Base-by-base conservation (phyloP, 2,888 invertebrate genomes). In the Dryomyza anilis region DNA sequence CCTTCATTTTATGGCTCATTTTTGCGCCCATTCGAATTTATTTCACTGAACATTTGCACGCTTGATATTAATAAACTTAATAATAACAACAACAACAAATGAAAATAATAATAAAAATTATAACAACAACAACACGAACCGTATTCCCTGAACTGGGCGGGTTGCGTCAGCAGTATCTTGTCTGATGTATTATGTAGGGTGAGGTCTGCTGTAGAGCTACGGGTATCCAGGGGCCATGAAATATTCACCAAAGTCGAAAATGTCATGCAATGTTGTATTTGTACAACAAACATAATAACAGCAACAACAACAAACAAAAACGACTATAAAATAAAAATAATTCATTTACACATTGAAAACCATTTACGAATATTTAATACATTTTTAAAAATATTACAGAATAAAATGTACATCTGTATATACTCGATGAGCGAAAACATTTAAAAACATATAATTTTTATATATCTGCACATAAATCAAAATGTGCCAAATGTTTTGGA, bases 251-350 rank as follows among this genome's bases (percentile, higher is more conserved):
- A 59, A 59, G 46, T 46, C 33, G 21, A 14, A 48, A 59, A 33
- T 59, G 59, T 46, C 59, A 59, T 46, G 59, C 59, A 30, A 59
- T 33, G 23, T 8, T 39, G 39, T 14, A 12, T 27, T 25, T 14
- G 1, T 43, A 43, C n/a, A 16, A 19, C 43, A 43, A 16, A 16
- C 19, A 16, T 43, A 43, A 43, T 43, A 3, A 16, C n/a, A 16
- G 43, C 43, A 6, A 16, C 16, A 43, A 19, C n/a, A 19, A 5
- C 2, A 16, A 16, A 43, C 16, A n/a, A n/a, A n/a, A n/a, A n/a
- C n/a, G n/a, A n/a, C n/a, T n/a, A n/a, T n/a, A n/a, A n/a, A n/a
- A n/a, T n/a, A n/a, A n/a, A n/a, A n/a, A n/a, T n/a, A n/a, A n/a
- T n/a, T n/a, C n/a, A n/a, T n/a, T n/a, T n/a, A n/a, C n/a, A n/a